Base-by-base conservation (phyloP, 2,797 vertebrate genomes). In the Eulemur mongoz region DNA sequence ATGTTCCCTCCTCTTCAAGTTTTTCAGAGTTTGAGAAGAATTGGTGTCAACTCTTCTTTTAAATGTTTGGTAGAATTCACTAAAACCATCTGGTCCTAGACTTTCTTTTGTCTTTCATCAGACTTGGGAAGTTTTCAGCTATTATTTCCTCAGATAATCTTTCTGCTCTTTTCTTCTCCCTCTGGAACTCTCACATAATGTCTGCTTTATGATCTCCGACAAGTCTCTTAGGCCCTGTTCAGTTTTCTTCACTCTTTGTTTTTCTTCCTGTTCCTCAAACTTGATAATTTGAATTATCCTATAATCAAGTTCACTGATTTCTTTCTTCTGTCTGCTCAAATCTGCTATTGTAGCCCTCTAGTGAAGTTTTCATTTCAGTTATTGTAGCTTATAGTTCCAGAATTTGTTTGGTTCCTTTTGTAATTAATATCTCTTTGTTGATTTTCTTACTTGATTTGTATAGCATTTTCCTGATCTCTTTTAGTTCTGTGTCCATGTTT, bases 61-160 rank as follows among this genome's bases (percentile, higher is more conserved):
- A 54, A 85, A 23, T 70, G 4, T 45, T 61, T 70, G 61, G 32
- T 70, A 27, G 45, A 91, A 61, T 65, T 83, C 25, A 65, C 15
- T n/a, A 32, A 93, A 65, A 40, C 22, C 65, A 54, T 89, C 18
- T 38, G 40, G 38, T 72, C 57, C n/a, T 72, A 18, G 59, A 45
- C 50, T 84, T 85, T 59, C 48, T 27, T 86, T 80, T 52, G 67
- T 50, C 50, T 81, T 86, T 89, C 50, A 61, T 61, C 45, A 12
- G 82, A 48, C 72, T 89, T 75, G 40, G 27, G 72, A 38, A 54
- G 50, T 83, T 54, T 76, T 81, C 52, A 40, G 57, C 35, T 65
- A 63, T 40, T 79, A 61, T 90, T 93, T 78, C 72, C 75, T 84
- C 57, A 87, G 73, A 87, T 83, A 87, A 50, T 50, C 23, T 88